phyloP scores from a whole-genome alignment of 1,140 invertebrate genomes.

The Eupristina koningsbergeri region DNA sequence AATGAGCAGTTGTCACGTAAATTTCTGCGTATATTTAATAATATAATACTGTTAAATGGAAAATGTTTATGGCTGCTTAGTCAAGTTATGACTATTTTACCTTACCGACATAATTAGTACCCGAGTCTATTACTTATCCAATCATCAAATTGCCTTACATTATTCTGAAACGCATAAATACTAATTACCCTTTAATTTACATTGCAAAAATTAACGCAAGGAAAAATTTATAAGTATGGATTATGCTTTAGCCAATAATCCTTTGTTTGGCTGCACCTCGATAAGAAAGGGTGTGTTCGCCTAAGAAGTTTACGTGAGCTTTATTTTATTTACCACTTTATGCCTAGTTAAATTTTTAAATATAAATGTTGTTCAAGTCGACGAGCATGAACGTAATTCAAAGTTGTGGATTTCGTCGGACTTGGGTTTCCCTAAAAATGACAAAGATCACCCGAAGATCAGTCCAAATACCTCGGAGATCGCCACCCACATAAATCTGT shows the following conservation, averaged over 20 bases:
- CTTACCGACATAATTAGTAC: constrained; percentile 17
- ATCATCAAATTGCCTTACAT: constrained; percentile 24
- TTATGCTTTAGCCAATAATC: background rate
- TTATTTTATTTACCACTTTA: too few species aligned
- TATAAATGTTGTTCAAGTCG: too few species aligned
- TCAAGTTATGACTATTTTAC: background rate
- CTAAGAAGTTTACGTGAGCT: background rate
- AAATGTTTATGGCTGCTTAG: constrained; percentile 31
- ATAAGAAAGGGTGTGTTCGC: too few species aligned
- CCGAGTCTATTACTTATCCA: constrained; percentile 10
- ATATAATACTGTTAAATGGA: background rate
- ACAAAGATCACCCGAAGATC: too few species aligned
- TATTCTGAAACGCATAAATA: constrained; percentile 16
- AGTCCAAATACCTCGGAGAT: too few species aligned
- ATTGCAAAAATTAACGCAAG: background rate
- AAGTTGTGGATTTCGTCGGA: too few species aligned
- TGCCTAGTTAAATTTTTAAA: too few species aligned
- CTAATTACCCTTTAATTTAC: background rate
- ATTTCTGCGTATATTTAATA: background rate
- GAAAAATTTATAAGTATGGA: background rate
- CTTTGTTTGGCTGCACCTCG: too few species aligned
- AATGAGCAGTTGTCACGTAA: background rate
- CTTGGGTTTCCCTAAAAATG: too few species aligned
- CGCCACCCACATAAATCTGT: too few species aligned
- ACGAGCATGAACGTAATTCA: too few species aligned